Evolutionary conservation across 2,888 invertebrate species (phyloP).

Genomic region (Acanthacorydalis orientalis): DNA sequence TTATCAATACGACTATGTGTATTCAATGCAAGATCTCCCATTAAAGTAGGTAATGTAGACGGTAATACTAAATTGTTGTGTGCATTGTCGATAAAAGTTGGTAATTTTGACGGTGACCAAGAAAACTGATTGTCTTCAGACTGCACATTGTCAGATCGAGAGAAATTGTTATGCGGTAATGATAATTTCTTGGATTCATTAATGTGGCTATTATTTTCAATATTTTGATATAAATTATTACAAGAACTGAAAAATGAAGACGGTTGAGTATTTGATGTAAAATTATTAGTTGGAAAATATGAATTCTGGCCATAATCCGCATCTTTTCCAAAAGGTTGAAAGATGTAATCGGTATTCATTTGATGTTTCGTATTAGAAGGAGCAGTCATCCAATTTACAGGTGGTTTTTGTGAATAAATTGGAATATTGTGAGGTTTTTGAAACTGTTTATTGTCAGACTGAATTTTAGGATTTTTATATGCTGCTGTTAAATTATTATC

Average conservation of each 20-base stretch:
- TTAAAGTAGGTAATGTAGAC: slow-evolving; percentile 38
- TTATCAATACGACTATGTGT: slow-evolving; percentile 11
- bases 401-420: slow-evolving; percentile 21
- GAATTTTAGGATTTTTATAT: too few relatives aligned
- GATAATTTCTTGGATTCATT: background rate
- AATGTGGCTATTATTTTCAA: background rate
- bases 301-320: slow-evolving; percentile 22
- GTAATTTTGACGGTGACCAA: slow-evolving; percentile 36
- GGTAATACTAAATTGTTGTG: slow-evolving; percentile 29
- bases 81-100: slow-evolving; percentile 24
- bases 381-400: slow-evolving; percentile 46
- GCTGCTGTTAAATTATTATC: background rate
- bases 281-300: slow-evolving; percentile 5
- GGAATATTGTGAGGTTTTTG: background rate
- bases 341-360: slow-evolving; percentile 25
- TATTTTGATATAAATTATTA: background rate
- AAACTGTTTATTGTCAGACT: too few relatives aligned
- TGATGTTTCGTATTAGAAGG: slow-evolving; percentile 23
- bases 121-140: slow-evolving; percentile 32
- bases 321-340: slow-evolving; percentile 29
- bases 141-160: background rate
- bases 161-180: background rate
- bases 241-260: slow-evolving; percentile 16
- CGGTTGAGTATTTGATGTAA: slow-evolving; percentile 12
- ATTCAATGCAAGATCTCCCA: slow-evolving; percentile 37